Base-by-base conservation (phyloP, 1,140 invertebrate genomes). In the Plodia interpunctella region DNA sequence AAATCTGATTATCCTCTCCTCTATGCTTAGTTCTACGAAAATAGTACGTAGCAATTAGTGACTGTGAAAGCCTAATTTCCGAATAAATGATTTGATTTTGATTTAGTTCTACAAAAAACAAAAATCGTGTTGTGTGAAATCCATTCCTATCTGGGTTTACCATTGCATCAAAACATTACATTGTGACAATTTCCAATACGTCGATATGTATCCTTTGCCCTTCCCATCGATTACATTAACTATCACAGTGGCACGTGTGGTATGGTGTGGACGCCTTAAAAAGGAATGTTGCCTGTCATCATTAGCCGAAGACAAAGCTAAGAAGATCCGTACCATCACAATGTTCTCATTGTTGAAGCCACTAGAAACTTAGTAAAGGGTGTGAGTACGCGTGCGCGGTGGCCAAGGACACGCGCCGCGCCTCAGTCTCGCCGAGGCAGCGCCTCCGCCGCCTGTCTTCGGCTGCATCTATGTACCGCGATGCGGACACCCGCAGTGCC, bases 361-460 rank as follows among this genome's bases (percentile, higher is more conserved):
- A 74, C 71, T 74, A 72, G 76, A 72, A 76, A 77, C 68, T 72
- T 78, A 74, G 81, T 80, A 75, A 57, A 80, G 78, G 78, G 78
- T 76, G 70, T 72, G 55, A 59, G 51, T 62, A 63, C 77, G 82
- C 82, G 81, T 85, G 83, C 83, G 83, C 80, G 66, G 56, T 53
- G 59, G 51, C 80, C 86, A 86, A 87, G 84, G 86, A 83, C 84
- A 85, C 78, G 70, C 69, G 73, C 75, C 76, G 80, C 83, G 74
- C 76, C 81, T 87, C 84, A 87, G 84, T 88, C 78, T 73, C 74
- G 76, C 86, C 78, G 76, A 78, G 77, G 78, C 77, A 78, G 70
- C 75, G 78, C 65, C 76, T 79, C 78, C 73, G 76, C 78, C 70
- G 75, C 72, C 77, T 74, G 77, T 73, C 70, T 62, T 55, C 60